Evolutionary conservation across 2,888 invertebrate species (phyloP), one percentile per base, ranked within the genome.

Genomic region (Bembecia ichneumoniformis): DNA sequence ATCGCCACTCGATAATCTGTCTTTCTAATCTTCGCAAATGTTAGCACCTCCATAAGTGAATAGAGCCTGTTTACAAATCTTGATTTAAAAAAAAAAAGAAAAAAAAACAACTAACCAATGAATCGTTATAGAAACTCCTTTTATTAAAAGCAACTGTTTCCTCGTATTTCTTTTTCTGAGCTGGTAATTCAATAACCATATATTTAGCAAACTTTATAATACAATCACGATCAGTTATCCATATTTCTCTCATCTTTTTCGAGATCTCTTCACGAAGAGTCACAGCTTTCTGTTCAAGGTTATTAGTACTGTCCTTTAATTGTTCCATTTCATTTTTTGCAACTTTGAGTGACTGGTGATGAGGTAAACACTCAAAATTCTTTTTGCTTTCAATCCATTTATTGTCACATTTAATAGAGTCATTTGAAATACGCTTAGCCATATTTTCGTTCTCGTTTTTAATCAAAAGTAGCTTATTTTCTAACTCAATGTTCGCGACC

Each of bases 361-460:
- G 70, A 35, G 74, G 74, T 50, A 82, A 68, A 52, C 68, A 79
- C 62, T 84, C 80, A 55, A 70, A 82, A 60, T 74, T 64, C 35
- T 55, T 62, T 59, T 82, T 80, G 49, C 71, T 63, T 49, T 64
- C 56, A 35, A 64, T 16, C 84, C 86, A 83, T 13, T 77, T 49
- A 1, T 68, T 58, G 58, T 84, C 79, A 55, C 82, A 81, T 58
- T 74, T 81, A 46, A 69, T 73, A 57, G 72, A 71, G 9, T 74
- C 74, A 5, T 54, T 58, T 20, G 62, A 57, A 3, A 74, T 62
- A 43, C 73, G 68, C 50, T 76, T 70, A 13, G 52, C 52, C 11
- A 74, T 60, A 50, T 74, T 68, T 3, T 35, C 36, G 49, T 71
- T 75, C 4, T 58, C 66, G 49, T 74, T 72, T 63, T 75, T 73